A percentile compares a stretch with the other conserved stretches of the same genome.
These are phyloP conservation scores for Drosophila robusta DNA, from an alignment of 2,888 invertebrate genomes.

Conservation along the genomic window DNA sequence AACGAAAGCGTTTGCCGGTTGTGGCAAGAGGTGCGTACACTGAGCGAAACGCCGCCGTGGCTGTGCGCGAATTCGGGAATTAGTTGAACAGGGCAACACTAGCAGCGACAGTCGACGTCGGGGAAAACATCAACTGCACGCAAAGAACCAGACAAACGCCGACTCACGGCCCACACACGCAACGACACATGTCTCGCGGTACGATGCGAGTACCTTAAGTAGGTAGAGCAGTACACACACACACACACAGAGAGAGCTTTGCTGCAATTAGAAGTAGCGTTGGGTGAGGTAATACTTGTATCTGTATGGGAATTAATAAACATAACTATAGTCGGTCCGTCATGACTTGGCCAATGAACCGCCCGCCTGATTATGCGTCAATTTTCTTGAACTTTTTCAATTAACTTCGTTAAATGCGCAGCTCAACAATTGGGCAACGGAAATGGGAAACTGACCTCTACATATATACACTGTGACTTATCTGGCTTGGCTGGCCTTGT, in stretches of 20 bases:
- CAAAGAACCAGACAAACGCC: slow-evolving; percentile 52
- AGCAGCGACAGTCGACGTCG: slow-evolving; percentile 34
- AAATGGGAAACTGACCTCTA: slow-evolving; percentile 69
- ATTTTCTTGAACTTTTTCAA: slow-evolving; percentile 65
- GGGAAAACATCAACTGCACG: slow-evolving; percentile 1
- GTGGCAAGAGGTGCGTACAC: slow-evolving; percentile 52
- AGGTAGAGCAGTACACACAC: slow-evolving; percentile 34
- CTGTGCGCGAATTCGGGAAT: slow-evolving; percentile 54
- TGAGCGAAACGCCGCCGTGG: slow-evolving; percentile 57
- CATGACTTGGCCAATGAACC: slow-evolving; percentile 61
- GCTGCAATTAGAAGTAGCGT: slow-evolving; percentile 50
- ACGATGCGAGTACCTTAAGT: slow-evolving; percentile 35
- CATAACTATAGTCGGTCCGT: slow-evolving; percentile 16
- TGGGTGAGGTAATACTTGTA: slow-evolving; percentile 61
- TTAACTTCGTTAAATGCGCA: slow-evolving; percentile 63
- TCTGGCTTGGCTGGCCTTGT: slow-evolving; percentile 59
- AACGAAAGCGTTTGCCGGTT: slow-evolving; percentile 21
- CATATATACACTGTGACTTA: slow-evolving; percentile 33
- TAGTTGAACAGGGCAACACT: slow-evolving; percentile 27
- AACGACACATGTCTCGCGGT: slow-evolving; percentile 36
- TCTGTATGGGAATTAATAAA: slow-evolving; percentile 39
- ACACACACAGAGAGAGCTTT: slow-evolving; percentile 30
- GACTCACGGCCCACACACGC: slow-evolving; percentile 72
- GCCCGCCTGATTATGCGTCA: slow-evolving; percentile 59
- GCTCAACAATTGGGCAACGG: slow-evolving; percentile 59